phyloP scores from a whole-genome alignment of 1,140 invertebrate genomes.

The Lepidostoma basale region DNA sequence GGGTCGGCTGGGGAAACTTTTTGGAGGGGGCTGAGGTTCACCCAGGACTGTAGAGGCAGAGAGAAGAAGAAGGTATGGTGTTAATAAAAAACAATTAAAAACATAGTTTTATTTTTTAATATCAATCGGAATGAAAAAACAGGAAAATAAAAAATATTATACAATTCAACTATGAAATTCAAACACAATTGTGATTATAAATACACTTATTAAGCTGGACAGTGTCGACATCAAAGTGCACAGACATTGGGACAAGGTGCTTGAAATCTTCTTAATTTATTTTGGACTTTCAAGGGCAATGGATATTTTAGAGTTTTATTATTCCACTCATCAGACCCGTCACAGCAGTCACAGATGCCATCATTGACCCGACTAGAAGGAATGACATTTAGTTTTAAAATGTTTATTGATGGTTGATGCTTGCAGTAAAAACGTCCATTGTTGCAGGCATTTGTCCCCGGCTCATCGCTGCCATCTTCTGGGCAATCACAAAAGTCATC shows the following conservation, averaged over 20 bases:
- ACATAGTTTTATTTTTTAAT: too few species aligned
- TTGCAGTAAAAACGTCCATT: slow-evolving; percentile 82
- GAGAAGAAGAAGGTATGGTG: too few species aligned
- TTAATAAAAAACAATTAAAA: too few species aligned
- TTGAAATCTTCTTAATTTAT: slow-evolving; percentile 31
- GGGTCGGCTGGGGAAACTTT: too few species aligned
- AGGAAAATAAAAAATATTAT: too few species aligned
- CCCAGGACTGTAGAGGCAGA: too few species aligned
- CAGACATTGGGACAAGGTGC: slow-evolving; percentile 36
- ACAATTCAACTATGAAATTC: too few species aligned
- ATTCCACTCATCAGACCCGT: slow-evolving; percentile 79
- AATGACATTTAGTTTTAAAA: slow-evolving; percentile 52
- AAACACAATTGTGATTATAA: too few species aligned
- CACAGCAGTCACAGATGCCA: slow-evolving; percentile 91
- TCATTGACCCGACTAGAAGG: slow-evolving; percentile 82
- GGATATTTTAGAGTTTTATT: background rate
- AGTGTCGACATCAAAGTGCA: too few species aligned
- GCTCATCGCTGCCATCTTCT: slow-evolving; percentile 85
- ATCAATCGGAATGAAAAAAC: too few species aligned
- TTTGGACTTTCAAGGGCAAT: slow-evolving; percentile 18
- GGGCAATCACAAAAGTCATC: slow-evolving; percentile 95
- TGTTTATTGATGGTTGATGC: slow-evolving; percentile 58
- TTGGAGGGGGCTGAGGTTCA: too few species aligned
- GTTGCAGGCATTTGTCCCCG: slow-evolving; percentile 85
- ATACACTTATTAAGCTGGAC: too few species aligned